Conservation (phyloP, 1,140 invertebrate species). For the Episyrphus balteatus region DNA sequence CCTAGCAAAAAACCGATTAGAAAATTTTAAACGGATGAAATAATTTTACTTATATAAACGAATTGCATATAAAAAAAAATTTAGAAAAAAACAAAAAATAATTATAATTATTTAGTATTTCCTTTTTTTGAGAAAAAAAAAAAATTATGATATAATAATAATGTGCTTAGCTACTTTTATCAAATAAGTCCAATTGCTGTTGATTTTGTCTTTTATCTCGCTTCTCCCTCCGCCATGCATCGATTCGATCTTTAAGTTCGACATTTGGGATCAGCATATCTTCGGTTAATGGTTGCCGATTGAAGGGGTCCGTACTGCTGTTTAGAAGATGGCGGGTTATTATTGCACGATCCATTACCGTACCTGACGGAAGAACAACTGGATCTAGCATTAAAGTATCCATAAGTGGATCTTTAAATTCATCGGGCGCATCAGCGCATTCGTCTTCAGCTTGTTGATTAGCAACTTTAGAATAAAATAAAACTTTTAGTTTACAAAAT, state of each 20-base stretch:
- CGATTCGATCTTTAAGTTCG: slow-evolving; percentile 67
- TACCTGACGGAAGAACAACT: slow-evolving; percentile 84
- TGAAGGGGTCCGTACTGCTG: slow-evolving; percentile 95
- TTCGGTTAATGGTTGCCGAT: slow-evolving; percentile 81
- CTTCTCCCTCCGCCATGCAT: slow-evolving; percentile 67
- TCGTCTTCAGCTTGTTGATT: slow-evolving; percentile 84
- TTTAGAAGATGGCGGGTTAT: slow-evolving; percentile 91
- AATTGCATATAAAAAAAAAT: no score
- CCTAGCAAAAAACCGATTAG: no score
- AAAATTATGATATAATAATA: no score
- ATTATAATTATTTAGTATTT: no score
- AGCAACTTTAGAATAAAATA: slow-evolving; percentile 39
- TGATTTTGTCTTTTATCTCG: slow-evolving; percentile 36
- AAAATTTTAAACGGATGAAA: no score
- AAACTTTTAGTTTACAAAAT: background rate
- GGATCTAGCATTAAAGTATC: slow-evolving; percentile 96
- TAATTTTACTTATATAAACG: no score
- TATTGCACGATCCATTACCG: slow-evolving; percentile 88
- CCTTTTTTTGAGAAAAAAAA: no score
- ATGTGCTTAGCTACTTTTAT: slow-evolving; percentile 23
- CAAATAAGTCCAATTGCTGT: slow-evolving; percentile 6
- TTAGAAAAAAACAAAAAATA: no score
- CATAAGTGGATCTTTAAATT: slow-evolving; percentile 96
- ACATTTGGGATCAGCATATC: slow-evolving; percentile 65
- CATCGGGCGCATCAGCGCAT: slow-evolving; percentile 91